These are phyloP conservation scores for Zosterops hypoxanthus DNA, from an alignment of 2,113 vertebrate species.

Conservation along the genomic window DNA sequence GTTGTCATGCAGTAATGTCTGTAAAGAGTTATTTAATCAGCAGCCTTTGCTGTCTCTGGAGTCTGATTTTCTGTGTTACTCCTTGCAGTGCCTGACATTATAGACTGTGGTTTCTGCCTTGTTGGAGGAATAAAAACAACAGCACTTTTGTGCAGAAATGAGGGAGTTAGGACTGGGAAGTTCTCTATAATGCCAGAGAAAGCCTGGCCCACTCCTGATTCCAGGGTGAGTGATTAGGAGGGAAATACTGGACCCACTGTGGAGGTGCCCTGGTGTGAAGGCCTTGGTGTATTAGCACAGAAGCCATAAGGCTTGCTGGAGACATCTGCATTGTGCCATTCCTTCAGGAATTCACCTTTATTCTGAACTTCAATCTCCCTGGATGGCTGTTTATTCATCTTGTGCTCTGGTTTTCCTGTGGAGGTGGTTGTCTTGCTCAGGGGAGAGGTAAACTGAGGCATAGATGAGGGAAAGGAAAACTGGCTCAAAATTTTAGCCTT, in stretches of 20 bases:
- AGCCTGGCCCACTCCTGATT: conserved; percentile 79
- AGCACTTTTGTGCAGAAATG: conserved; percentile 82
- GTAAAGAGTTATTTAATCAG: neutral
- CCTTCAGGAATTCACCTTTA: neutral
- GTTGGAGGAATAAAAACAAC: conserved; percentile 83
- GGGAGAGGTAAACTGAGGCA: neutral
- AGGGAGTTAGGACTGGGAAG: conserved; percentile 80
- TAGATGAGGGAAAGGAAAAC: neutral
- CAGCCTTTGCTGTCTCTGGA: neutral
- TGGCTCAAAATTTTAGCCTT: neutral
- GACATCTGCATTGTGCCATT: neutral
- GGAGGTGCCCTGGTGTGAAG: neutral
- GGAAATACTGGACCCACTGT: neutral
- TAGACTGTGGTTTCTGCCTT: conserved; percentile 91
- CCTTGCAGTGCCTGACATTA: conserved; percentile 79
- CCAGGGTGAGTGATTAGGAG: conserved; percentile 75
- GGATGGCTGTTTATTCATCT: neutral
- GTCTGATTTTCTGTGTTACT: neutral
- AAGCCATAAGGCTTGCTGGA: neutral
- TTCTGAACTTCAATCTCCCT: rapidly evolving
- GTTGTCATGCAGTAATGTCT: neutral
- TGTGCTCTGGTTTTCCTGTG: neutral
- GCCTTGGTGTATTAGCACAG: neutral
- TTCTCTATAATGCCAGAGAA: conserved; percentile 87
- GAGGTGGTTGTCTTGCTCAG: neutral